phyloP scores from a whole-genome alignment of 2,113 vertebrate species.

The Acrocephalus kingi region DNA sequence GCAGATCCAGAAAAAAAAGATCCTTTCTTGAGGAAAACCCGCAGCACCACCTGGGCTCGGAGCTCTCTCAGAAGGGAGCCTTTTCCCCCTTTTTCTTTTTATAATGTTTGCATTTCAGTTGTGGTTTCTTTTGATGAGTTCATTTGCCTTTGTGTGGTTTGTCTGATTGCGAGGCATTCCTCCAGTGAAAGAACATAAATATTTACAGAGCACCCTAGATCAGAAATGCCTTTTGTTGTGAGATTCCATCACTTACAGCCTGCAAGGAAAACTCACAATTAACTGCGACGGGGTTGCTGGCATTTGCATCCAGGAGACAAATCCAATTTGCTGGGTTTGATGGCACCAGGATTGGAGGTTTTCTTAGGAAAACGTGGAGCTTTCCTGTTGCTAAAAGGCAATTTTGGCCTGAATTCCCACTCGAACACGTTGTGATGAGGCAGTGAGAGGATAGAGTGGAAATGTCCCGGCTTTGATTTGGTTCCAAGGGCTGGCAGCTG shows the following conservation, averaged over 20 bases:
- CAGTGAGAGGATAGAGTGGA: background rate
- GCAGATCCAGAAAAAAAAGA: background rate
- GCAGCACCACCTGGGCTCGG: background rate
- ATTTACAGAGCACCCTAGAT: slow-evolving; percentile 35
- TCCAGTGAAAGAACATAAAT: slow-evolving; percentile 49
- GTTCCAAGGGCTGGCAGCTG: background rate
- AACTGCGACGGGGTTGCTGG: background rate
- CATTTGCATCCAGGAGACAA: background rate
- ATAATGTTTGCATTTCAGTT: background rate
- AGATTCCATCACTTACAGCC: slow-evolving; percentile 31
- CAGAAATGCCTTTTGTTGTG: slow-evolving; percentile 22
- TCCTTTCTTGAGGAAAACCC: background rate
- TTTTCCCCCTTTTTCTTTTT: background rate
- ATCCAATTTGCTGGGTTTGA: background rate
- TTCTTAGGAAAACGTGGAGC: background rate
- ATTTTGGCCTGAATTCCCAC: background rate
- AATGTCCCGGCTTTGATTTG: background rate
- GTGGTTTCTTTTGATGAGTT: slow-evolving; percentile 43
- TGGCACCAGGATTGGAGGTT: background rate
- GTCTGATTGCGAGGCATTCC: slow-evolving; percentile 30
- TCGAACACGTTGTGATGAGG: background rate
- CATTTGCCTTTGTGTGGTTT: slow-evolving; percentile 54
- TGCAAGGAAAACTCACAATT: slow-evolving; percentile 33
- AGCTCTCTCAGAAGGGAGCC: background rate
- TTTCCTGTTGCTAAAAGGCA: background rate